Base-by-base conservation (phyloP, 2,113 vertebrate species). In the Quiscalus mexicanus region DNA sequence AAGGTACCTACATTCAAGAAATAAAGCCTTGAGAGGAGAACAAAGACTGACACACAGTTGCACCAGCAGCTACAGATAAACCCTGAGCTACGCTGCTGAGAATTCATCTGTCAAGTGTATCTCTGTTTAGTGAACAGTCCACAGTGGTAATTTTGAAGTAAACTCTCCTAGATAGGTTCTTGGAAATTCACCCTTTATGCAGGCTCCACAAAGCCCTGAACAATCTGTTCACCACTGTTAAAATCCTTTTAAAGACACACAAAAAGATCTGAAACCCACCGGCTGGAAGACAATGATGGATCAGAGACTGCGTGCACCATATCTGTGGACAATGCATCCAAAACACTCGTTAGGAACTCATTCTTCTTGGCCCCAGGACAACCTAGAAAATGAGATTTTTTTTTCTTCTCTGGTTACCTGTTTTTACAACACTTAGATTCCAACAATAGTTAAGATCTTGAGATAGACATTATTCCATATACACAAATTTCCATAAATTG, bases 291-390 rank as follows among this genome's bases (percentile, higher is more conserved):
- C 24, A 99, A 91, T 1, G 97, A 96, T 33, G 99, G 99, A 96
- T 99, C 99, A 23, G 99, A 99, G 71, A 99, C 99, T 0, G 99
- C 99, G 1, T 99, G 99, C 62, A 99, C 99, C 99, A 99, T 99
- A 97, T 99, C 99, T 6, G 99, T 99, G 68, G 99, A 99, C 63
- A 99, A 93, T 0, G 99, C 99, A 12, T 99, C 99, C 97, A 99
- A 97, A 87, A 99, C 98, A 76, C 99, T 99, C 1, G 99, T 99
- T 94, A 99, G 98, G 89, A 99, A 99, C 93, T 99, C 99, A 11
- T 98, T 99, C 97, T 99, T 99, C 97, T 99, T 99, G 95, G 98
- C 98, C 41, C 99, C 99, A 7, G 99, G 99, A 97, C 99, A 99
- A 78, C 99, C 99, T 99, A 97, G 74, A 98, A 95, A 81, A 89